Conservation (phyloP, 2,888 invertebrate genomes). For the Chironomus riparius region DNA sequence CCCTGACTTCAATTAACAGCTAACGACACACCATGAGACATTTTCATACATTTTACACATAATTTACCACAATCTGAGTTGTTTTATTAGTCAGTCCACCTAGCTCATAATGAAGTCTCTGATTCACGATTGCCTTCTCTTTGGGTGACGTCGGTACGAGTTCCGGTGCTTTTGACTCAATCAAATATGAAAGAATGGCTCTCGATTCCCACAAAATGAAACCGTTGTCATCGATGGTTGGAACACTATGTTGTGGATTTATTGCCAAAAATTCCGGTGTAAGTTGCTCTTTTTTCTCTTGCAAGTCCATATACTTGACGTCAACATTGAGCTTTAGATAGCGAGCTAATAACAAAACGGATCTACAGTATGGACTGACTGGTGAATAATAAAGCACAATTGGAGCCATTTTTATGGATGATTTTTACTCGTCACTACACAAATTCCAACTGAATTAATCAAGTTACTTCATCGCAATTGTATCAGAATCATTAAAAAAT, state of each 20-base stretch:
- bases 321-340: conserved; percentile 32
- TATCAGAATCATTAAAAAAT: not conserved
- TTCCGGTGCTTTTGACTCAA: conserved; percentile 3
- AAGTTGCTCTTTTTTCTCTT: conserved; percentile 49
- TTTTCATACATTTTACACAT: not conserved
- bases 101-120: conserved; percentile 7
- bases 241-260: conserved; percentile 57
- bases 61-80: not conserved
- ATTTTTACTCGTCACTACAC: not conserved
- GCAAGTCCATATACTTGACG: conserved; percentile 47
- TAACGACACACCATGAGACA: not conserved
- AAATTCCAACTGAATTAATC: not conserved
- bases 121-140: conserved; percentile 11
- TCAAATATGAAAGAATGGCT: conserved; percentile 11
- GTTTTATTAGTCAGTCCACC: not conserved
- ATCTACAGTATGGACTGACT: not conserved
- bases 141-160: conserved; percentile 2
- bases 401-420: conserved; percentile 12
- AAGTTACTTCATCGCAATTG: not conserved
- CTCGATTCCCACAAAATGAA: conserved; percentile 47
- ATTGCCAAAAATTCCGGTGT: conserved; percentile 48
- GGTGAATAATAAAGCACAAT: conserved; percentile 5
- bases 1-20: not conserved
- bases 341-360: not conserved
- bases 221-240: conserved; percentile 58